phyloP scores from a whole-genome alignment of 2,797 vertebrate species.

The Microctenopoma lineatum region DNA sequence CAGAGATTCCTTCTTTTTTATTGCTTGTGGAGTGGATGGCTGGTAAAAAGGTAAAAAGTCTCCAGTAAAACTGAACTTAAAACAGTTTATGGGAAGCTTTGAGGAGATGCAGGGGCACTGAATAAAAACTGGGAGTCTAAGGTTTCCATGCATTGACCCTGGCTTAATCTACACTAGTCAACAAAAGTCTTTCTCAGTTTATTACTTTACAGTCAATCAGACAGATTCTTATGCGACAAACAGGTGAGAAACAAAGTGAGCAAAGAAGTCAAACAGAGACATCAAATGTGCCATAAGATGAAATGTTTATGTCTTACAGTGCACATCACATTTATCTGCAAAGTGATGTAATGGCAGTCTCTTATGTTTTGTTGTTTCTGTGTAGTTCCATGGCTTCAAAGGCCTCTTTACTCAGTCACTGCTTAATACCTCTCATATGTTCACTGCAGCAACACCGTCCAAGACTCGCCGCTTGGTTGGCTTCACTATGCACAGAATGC shows the following conservation, averaged over 20 bases:
- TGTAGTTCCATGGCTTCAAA: conserved; percentile 71
- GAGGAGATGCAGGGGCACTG: conserved; percentile 25
- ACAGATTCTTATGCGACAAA: no score
- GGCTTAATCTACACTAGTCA: conserved; percentile 35
- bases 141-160: conserved; percentile 10
- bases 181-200: conserved; percentile 38
- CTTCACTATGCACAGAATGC: conserved; percentile 74
- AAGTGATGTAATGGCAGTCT: conserved; percentile 75
- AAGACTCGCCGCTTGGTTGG: conserved; percentile 52
- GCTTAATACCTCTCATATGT: conserved; percentile 81
- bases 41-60: conserved; percentile 50
- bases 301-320: conserved; percentile 12
- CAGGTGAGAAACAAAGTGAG: no score
- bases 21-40: conserved; percentile 12
- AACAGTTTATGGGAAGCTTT: conserved; percentile 42
- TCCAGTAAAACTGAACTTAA: conserved; percentile 34
- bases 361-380: conserved; percentile 58
- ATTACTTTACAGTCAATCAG: no score
- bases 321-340: conserved; percentile 63
- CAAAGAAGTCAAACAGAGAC: no score
- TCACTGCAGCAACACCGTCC: conserved; percentile 45
- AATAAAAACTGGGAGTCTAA: conserved; percentile 20
- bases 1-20: conserved; percentile 40
- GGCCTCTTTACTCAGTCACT: conserved; percentile 61
- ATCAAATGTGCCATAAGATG: no score